These are phyloP conservation scores for Limnephilus rhombicus DNA, from an alignment of 2,888 invertebrate genomes.

Conservation along the genomic window DNA sequence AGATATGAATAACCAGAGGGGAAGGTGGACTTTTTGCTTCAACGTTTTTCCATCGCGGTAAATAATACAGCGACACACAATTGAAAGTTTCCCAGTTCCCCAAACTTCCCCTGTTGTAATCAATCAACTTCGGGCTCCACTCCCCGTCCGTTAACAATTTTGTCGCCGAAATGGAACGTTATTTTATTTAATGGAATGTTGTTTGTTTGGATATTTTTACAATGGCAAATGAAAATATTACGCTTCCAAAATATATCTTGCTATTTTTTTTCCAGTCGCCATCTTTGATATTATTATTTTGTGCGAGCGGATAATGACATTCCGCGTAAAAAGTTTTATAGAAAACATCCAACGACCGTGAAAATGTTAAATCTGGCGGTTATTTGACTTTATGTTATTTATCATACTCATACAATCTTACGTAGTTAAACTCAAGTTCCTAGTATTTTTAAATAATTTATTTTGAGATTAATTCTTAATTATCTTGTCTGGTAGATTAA, in stretches of 20 bases:
- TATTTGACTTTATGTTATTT: not conserved
- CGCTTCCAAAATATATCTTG: not conserved
- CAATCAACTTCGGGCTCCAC: slow-evolving; percentile 23
- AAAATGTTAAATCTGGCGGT: not conserved
- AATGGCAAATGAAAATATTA: not conserved
- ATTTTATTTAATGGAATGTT: slow-evolving; percentile 35
- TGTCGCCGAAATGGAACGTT: slow-evolving; percentile 33
- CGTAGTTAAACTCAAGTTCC: not conserved
- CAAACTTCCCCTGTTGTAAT: slow-evolving; percentile 2
- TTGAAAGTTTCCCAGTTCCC: slow-evolving; percentile 18
- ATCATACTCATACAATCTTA: not conserved
- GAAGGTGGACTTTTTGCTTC: not conserved
- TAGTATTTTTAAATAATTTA: not conserved
- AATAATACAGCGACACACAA: slow-evolving; percentile 11
- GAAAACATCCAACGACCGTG: not conserved
- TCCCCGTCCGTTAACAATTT: slow-evolving; percentile 17
- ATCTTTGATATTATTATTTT: not conserved
- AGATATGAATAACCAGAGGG: not conserved
- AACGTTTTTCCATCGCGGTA: not conserved
- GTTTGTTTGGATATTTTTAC: slow-evolving; percentile 17
- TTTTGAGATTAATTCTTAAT: not conserved
- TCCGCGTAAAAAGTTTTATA: not conserved
- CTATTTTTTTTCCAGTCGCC: not conserved
- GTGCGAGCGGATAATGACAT: not conserved
- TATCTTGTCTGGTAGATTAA: not conserved